phyloP scores from a whole-genome alignment of 2,888 invertebrate species.

The Melanophora roralis region DNA sequence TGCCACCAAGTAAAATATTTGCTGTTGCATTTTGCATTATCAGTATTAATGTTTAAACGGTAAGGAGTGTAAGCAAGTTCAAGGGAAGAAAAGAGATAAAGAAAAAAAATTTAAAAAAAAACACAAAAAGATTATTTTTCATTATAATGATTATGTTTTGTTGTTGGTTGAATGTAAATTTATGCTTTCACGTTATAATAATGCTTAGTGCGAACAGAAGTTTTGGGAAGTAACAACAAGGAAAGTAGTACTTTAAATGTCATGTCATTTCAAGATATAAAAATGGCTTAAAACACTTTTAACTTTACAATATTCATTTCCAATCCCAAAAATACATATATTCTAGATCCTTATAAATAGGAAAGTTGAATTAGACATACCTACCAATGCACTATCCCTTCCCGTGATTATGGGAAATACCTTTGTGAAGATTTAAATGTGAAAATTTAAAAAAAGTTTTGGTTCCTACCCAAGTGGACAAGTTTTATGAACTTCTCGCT shows the following conservation, averaged over 20 bases:
- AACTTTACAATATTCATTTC: no score
- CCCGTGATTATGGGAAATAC: no score
- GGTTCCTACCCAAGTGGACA: no score
- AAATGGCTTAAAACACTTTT: no score
- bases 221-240: conserved; percentile 7
- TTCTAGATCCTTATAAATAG: no score
- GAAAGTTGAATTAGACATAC: no score
- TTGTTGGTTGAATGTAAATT: conserved; percentile 20
- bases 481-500: no score
- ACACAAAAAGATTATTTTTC: conserved; percentile 20
- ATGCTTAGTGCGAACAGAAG: background rate
- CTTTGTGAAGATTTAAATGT: no score
- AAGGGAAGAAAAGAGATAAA: conserved; percentile 46
- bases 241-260: background rate
- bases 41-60: conserved; percentile 49
- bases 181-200: conserved; percentile 16
- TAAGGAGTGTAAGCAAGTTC: no score
- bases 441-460: no score
- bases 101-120: background rate
- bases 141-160: background rate
- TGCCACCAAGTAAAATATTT: conserved; percentile 68
- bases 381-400: no score
- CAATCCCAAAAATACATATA: no score
- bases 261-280: background rate
- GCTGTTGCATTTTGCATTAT: conserved; percentile 58